phyloP scores from a whole-genome alignment of 2,797 vertebrate species.

The Enteromius radiatus region DNA sequence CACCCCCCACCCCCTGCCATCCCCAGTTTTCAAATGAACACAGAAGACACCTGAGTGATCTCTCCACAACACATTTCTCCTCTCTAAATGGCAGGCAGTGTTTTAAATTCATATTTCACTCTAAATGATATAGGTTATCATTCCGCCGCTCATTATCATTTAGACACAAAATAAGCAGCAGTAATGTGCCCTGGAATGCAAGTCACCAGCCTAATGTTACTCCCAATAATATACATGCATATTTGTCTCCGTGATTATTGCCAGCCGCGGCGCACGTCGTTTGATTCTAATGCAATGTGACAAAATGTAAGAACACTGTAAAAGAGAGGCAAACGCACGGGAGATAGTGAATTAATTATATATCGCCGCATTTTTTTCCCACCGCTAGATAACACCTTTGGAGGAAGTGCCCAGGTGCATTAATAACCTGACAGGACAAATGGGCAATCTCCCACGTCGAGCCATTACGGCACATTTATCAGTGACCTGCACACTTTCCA shows the following conservation, averaged over 20 bases:
- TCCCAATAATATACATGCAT: slow-evolving; percentile 74
- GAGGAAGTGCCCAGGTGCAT: slow-evolving; percentile 82
- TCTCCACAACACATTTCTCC: slow-evolving; percentile 61
- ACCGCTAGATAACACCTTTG: slow-evolving; percentile 79
- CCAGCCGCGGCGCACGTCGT: slow-evolving; percentile 54
- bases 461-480: slow-evolving; percentile 85
- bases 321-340: slow-evolving; percentile 69
- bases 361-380: slow-evolving; percentile 56
- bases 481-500: slow-evolving; percentile 80
- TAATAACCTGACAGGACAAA: slow-evolving; percentile 83
- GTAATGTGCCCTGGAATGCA: slow-evolving; percentile 80
- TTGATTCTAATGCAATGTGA: slow-evolving; percentile 82
- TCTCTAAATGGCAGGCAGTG: slow-evolving; percentile 76
- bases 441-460: slow-evolving; percentile 82
- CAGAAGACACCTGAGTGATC: slow-evolving; percentile 79
- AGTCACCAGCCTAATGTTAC: slow-evolving; percentile 76
- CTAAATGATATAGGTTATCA: slow-evolving; percentile 82
- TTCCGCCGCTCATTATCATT: slow-evolving; percentile 84
- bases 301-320: slow-evolving; percentile 82
- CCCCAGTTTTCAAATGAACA: slow-evolving; percentile 74
- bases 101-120: slow-evolving; percentile 75
- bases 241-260: slow-evolving; percentile 71
- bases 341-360: slow-evolving; percentile 79
- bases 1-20: slow-evolving; percentile 60
- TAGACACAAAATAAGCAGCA: slow-evolving; percentile 82